Evolutionary conservation across 2,797 vertebrate species (phyloP).

Genomic region (Sarcophilus harrisii): DNA sequence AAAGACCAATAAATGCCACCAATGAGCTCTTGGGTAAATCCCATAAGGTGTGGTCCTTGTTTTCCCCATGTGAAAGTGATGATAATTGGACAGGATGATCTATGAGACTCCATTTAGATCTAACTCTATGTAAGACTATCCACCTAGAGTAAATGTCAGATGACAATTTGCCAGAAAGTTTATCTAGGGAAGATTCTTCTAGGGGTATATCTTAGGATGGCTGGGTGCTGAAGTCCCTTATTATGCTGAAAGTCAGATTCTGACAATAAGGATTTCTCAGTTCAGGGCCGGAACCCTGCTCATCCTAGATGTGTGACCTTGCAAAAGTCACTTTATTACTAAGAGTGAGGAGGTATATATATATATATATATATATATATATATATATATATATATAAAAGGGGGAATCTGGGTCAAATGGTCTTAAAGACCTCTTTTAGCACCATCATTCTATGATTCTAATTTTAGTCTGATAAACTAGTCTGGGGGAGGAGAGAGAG

Average conservation of each 20-base stretch:
- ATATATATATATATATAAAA: too few relatives aligned
- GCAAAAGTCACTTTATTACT: background rate
- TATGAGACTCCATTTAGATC: background rate
- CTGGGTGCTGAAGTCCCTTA: background rate
- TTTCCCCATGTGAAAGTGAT: background rate
- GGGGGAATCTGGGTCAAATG: background rate
- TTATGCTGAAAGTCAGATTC: background rate
- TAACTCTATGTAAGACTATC: background rate
- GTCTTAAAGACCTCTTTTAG: background rate
- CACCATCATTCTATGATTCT: background rate
- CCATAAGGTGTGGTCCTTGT: background rate
- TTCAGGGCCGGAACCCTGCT: background rate
- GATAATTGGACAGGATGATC: background rate
- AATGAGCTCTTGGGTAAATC: background rate
- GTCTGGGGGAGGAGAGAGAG: background rate
- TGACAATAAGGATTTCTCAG: background rate
- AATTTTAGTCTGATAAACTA: conserved; percentile 4
- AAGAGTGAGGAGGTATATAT: background rate
- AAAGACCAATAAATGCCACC: background rate
- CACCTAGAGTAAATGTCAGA: background rate
- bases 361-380: too few relatives aligned
- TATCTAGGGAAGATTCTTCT: background rate
- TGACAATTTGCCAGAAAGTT: background rate
- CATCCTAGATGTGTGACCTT: background rate
- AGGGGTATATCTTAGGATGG: background rate